These are phyloP conservation scores for Chloromyia formosa DNA, from an alignment of 2,888 invertebrate genomes.

Conservation along the genomic window DNA sequence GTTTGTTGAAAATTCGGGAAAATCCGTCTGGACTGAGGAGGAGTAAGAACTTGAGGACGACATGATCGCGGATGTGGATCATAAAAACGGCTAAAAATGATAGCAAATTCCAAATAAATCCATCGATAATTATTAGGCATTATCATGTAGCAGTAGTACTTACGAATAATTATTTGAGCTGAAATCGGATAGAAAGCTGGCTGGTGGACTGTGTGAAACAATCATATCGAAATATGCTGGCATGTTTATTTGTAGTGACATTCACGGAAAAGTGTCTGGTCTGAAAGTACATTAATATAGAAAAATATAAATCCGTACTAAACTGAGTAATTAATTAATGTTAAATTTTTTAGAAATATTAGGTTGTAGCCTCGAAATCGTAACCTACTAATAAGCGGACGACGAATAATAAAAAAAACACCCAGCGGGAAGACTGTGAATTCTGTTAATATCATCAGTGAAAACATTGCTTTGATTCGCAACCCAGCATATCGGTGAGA, in stretches of 20 bases:
- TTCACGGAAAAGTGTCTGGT: constrained; percentile 19
- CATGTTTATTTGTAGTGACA: constrained; percentile 36
- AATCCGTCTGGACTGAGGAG: constrained; percentile 49
- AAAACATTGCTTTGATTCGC: constrained; percentile 32
- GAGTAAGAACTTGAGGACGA: constrained; percentile 61
- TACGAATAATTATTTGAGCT: constrained; percentile 62
- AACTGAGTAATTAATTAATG: neutral
- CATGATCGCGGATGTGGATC: constrained; percentile 60
- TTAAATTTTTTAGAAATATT: neutral
- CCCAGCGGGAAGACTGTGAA: constrained; percentile 9
- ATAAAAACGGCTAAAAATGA: constrained; percentile 58
- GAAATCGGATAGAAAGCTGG: constrained; percentile 71
- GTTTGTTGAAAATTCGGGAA: neutral
- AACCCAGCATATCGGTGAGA: constrained; percentile 6
- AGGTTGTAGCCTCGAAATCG: too few relatives aligned
- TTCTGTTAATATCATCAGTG: constrained; percentile 16
- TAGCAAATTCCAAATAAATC: constrained; percentile 35
- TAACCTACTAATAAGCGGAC: neutral
- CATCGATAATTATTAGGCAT: neutral
- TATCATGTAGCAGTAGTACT: too few relatives aligned
- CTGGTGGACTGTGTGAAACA: constrained; percentile 76
- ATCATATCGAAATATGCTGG: constrained; percentile 63
- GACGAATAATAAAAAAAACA: constrained; percentile 12
- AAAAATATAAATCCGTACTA: neutral
- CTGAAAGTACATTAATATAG: constrained; percentile 22